Percentiles rank a stretch among this genome's conserved stretches.
Evolutionary conservation across 2,797 vertebrate genomes (phyloP).

Genomic region (Heliangelus exortis): DNA sequence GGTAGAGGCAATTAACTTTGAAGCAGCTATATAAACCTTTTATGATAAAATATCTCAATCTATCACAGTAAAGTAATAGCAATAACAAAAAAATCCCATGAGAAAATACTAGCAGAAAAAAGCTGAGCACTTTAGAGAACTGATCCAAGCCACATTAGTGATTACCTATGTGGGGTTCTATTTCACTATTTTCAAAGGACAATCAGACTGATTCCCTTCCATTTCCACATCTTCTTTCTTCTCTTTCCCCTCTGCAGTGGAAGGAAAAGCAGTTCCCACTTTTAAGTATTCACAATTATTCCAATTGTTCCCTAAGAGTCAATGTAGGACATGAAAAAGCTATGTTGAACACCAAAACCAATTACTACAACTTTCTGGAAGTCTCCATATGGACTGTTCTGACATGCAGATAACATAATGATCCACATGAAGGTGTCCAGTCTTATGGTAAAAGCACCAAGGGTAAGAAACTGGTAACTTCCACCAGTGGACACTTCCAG

Average conservation of each 20-base stretch:
- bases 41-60: neutral
- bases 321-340: neutral
- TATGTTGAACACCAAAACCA: fast-evolving
- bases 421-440: fast-evolving
- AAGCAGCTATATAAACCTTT: neutral
- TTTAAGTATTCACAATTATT: neutral
- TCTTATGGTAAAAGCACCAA: neutral
- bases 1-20: neutral
- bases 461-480: neutral
- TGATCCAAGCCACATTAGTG: fast-evolving
- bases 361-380: neutral
- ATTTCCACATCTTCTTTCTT: neutral
- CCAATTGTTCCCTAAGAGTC: neutral
- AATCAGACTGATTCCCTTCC: neutral
- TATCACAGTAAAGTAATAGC: neutral
- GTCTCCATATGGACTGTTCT: neutral
- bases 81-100: neutral
- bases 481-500: neutral
- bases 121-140: neutral
- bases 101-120: neutral
- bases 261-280: neutral
- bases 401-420: neutral
- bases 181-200: neutral
- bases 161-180: neutral
- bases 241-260: neutral